These are phyloP conservation scores for Pristionchus maxplancki DNA, from an alignment of 2,888 invertebrate genomes.

Conservation along the genomic window DNA sequence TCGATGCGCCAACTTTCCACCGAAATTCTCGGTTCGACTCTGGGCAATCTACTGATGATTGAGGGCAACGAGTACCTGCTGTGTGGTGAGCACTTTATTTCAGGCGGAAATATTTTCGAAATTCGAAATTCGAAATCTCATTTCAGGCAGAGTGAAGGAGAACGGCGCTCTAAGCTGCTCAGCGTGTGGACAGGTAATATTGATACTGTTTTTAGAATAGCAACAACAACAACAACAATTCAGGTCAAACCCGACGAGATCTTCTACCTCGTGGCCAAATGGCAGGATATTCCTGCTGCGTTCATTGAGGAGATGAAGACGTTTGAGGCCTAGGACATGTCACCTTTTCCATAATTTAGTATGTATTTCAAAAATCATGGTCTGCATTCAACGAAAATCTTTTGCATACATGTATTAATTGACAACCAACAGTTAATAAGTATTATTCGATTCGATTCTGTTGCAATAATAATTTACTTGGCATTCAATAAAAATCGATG, in stretches of 20 bases:
- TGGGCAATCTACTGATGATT: neutral
- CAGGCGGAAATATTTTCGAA: neutral
- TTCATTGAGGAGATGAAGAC: constrained; percentile 1
- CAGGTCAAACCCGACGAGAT: constrained; percentile 23
- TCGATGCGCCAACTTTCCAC: neutral
- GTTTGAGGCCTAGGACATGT: neutral
- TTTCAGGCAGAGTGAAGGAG: neutral
- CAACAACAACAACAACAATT: too few species aligned
- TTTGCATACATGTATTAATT: too few species aligned
- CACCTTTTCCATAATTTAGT: too few species aligned
- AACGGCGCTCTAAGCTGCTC: neutral
- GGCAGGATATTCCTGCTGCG: neutral
- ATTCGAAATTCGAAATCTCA: neutral
- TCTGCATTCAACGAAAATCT: too few species aligned
- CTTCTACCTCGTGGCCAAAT: neutral
- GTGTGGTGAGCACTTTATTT: neutral
- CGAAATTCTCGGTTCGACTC: neutral
- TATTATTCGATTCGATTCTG: too few species aligned
- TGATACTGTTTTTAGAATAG: too few species aligned
- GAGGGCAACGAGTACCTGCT: constrained; percentile 26
- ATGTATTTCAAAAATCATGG: too few species aligned
- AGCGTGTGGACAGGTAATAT: neutral
- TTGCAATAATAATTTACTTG: too few species aligned
- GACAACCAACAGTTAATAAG: too few species aligned
- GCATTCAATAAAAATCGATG: too few species aligned